Evolutionary conservation across 2,888 invertebrate genomes (phyloP).

Genomic region (Acrocyrtus sp.): DNA sequence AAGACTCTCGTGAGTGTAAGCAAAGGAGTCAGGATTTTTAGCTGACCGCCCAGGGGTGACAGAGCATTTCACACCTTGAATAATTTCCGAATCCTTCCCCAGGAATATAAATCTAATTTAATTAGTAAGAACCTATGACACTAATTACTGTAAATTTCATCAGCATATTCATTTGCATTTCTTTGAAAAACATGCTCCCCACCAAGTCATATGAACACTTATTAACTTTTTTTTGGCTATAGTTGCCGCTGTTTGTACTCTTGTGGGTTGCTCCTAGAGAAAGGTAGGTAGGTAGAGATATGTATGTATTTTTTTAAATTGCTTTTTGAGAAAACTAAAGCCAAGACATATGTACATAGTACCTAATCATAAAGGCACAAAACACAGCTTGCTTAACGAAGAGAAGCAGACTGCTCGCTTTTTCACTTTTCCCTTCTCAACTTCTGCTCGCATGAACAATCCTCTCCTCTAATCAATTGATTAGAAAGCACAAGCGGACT

Average conservation of each 20-base stretch:
- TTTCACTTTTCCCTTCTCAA: not conserved
- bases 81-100: conserved; percentile 36
- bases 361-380: too few species aligned
- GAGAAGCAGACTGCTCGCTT: conserved; percentile 5
- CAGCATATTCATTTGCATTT: conserved; percentile 51
- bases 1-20: conserved; percentile 33
- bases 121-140: conserved; percentile 51
- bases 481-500: conserved; percentile 27
- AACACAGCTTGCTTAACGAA: not conserved
- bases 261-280: too few species aligned
- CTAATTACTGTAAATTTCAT: conserved; percentile 53
- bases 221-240: conserved; percentile 14
- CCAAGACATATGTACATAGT: too few species aligned
- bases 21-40: conserved; percentile 30
- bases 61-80: conserved; percentile 46
- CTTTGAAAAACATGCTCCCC: conserved; percentile 48
- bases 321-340: too few species aligned
- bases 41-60: conserved; percentile 49
- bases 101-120: conserved; percentile 51
- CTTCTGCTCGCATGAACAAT: too few species aligned
- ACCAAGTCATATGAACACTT: conserved; percentile 33
- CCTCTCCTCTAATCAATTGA: conserved; percentile 37
- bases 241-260: too few species aligned
- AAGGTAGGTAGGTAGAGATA: too few species aligned
- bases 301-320: too few species aligned